Conservation (phyloP, 2,888 invertebrate genomes). For the Druceiella hillmani region DNA sequence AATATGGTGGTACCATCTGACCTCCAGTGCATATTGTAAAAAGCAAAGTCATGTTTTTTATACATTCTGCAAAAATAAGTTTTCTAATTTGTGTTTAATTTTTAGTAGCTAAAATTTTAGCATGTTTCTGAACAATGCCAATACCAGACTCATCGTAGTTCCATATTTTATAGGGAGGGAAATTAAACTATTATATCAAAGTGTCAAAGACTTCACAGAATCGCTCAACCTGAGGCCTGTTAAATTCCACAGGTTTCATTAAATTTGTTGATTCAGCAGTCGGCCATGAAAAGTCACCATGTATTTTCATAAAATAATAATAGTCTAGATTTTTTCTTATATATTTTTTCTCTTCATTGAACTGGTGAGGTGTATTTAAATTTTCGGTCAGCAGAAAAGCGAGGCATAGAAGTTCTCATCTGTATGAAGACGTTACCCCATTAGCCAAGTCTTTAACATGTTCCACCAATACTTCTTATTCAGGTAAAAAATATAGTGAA, state of each 20-base stretch:
- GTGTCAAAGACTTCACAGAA: constrained; percentile 10
- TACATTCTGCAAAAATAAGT: no score
- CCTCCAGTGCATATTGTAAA: no score
- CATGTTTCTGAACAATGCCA: no score
- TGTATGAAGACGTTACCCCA: constrained; percentile 10
- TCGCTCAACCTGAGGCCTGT: constrained; percentile 14
- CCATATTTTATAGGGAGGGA: constrained; percentile 14
- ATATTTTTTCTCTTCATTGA: constrained; percentile 12
- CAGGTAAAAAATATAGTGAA: constrained; percentile 10
- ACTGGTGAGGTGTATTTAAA: constrained; percentile 12
- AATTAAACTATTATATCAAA: constrained; percentile 7
- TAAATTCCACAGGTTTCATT: constrained; percentile 18
- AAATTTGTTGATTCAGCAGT: constrained; percentile 12
- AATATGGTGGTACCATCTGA: no score
- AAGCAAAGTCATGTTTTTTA: no score
- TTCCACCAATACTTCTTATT: constrained; percentile 12
- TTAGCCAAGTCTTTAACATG: constrained; percentile 12
- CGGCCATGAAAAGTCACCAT: constrained; percentile 10
- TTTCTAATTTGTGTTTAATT: no score
- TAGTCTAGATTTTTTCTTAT: constrained; percentile 10
- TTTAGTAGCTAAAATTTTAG: no score
- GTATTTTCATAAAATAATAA: constrained; percentile 11
- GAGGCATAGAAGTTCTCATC: constrained; percentile 12
- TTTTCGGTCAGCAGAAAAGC: constrained; percentile 13
- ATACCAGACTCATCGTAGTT: constrained; percentile 15